Conservation (phyloP, 2,113 vertebrate species). For the Gasterosteus nipponicus region DNA sequence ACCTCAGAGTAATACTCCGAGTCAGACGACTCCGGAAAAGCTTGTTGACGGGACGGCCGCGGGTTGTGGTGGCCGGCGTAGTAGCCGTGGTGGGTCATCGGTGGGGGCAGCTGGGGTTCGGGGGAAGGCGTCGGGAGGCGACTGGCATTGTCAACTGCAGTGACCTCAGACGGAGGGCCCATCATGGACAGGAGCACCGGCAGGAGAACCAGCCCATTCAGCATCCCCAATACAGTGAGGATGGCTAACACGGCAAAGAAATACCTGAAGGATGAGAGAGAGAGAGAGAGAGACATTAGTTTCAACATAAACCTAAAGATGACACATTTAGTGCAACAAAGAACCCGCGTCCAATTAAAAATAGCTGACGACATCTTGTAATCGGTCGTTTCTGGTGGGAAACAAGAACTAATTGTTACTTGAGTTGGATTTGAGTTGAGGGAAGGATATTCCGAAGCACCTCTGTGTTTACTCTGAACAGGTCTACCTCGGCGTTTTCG, state of each 20-base stretch:
- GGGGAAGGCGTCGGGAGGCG: slow-evolving; percentile 75
- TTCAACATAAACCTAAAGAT: background rate
- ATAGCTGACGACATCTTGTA: background rate
- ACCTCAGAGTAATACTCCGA: slow-evolving; percentile 85
- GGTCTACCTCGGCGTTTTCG: slow-evolving; percentile 18
- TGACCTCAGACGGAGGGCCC: slow-evolving; percentile 92
- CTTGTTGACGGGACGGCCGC: slow-evolving; percentile 67
- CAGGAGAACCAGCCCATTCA: slow-evolving; percentile 94
- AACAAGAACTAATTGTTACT: background rate
- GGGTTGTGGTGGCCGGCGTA: slow-evolving; percentile 77
- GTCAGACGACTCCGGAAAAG: slow-evolving; percentile 84
- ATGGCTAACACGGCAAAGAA: slow-evolving; percentile 95
- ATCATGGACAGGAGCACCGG: slow-evolving; percentile 94
- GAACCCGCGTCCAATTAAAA: background rate
- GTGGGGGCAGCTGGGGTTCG: slow-evolving; percentile 73
- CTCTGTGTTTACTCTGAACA: slow-evolving; percentile 34
- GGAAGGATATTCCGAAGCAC: slow-evolving; percentile 10
- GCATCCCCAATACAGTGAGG: slow-evolving; percentile 91
- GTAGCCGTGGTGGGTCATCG: slow-evolving; percentile 84
- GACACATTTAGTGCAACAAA: background rate
- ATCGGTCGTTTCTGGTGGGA: background rate
- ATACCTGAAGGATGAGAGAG: slow-evolving; percentile 82
- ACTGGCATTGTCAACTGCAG: slow-evolving; percentile 70
- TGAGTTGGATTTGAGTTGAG: slow-evolving; percentile 3
- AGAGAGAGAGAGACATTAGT: slow-evolving; percentile 10